A percentile compares a stretch with the other conserved stretches of the same genome.
phyloP scores from a whole-genome alignment of 1,140 invertebrate species.

The Caenorhabditis brenneri region DNA sequence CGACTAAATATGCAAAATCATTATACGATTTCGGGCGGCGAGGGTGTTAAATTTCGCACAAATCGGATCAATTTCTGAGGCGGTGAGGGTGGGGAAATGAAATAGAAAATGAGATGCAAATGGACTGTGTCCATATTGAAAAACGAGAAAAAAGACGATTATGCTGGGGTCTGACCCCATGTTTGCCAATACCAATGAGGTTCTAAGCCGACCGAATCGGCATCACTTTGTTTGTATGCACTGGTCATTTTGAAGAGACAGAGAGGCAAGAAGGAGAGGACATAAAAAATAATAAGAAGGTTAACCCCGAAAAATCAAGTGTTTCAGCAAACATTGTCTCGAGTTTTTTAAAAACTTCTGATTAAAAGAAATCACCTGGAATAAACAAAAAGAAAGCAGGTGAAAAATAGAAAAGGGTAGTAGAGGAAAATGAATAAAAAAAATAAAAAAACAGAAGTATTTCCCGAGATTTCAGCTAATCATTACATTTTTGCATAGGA shows the following conservation, averaged over 20 bases:
- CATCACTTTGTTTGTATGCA: conserved; percentile 24
- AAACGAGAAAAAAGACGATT: neutral
- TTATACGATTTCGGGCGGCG: neutral
- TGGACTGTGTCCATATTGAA: conserved; percentile 24
- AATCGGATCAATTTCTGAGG: conserved; percentile 20
- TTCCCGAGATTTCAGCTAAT: too few relatives aligned
- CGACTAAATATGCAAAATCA: conserved; percentile 9
- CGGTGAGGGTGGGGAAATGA: neutral
- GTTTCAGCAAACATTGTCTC: neutral
- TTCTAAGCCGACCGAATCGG: conserved; percentile 19
- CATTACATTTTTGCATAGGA: too few relatives aligned
- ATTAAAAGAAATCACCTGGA: neutral
- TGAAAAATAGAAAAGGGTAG: too few relatives aligned
- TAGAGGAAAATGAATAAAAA: too few relatives aligned
- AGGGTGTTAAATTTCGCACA: conserved; percentile 36
- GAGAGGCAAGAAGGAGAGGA: neutral
- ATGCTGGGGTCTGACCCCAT: conserved; percentile 5
- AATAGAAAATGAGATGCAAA: conserved; percentile 17
- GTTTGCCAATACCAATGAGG: conserved; percentile 26
- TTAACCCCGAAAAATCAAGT: neutral
- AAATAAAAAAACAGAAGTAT: too few relatives aligned
- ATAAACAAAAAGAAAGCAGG: too few relatives aligned
- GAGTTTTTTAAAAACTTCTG: too few relatives aligned
- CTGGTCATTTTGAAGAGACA: conserved; percentile 21
- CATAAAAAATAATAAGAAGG: neutral